Evolutionary conservation across 2,888 invertebrate genomes (phyloP).

Genomic region (Aporophyla nigra): DNA sequence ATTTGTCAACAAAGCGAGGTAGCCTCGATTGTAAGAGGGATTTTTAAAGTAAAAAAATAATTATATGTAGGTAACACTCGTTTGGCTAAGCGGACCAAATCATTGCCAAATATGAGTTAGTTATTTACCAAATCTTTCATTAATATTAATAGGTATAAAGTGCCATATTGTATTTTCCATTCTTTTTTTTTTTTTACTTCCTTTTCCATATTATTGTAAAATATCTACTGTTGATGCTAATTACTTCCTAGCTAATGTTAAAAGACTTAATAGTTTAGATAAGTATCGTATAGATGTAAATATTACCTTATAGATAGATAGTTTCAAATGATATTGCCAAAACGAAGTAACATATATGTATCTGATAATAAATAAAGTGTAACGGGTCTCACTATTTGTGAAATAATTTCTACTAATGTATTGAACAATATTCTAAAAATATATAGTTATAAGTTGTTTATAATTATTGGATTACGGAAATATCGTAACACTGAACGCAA

Average conservation of each 20-base stretch:
- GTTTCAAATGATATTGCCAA: slow-evolving; percentile 53
- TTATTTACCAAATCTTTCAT: slow-evolving; percentile 39
- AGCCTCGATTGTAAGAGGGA: not conserved
- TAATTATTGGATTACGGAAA: slow-evolving; percentile 14
- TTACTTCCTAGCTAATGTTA: slow-evolving; percentile 56
- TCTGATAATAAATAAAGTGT: slow-evolving; percentile 38
- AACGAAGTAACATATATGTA: slow-evolving; percentile 45
- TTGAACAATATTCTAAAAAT: slow-evolving; percentile 33
- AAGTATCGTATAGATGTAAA: slow-evolving; percentile 58
- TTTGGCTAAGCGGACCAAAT: slow-evolving; percentile 71
- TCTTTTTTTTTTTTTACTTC: too few relatives aligned
- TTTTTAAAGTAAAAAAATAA: not conserved
- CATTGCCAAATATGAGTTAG: slow-evolving; percentile 64
- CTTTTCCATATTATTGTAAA: slow-evolving; percentile 49
- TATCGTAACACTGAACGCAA: slow-evolving; percentile 6
- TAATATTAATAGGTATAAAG: slow-evolving; percentile 49
- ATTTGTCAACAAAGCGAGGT: not conserved
- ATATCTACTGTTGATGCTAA: slow-evolving; percentile 43
- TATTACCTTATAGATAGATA: slow-evolving; percentile 58
- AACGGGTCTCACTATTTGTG: slow-evolving; percentile 52
- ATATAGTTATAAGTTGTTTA: slow-evolving; percentile 28
- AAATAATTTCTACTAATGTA: slow-evolving; percentile 41
- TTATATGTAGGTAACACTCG: slow-evolving; percentile 8
- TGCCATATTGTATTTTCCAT: too few relatives aligned
- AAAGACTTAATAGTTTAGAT: slow-evolving; percentile 67